These are phyloP conservation scores for Caenorhabditis briggsae DNA, from an alignment of 1,140 invertebrate species.

Conservation along the genomic window DNA sequence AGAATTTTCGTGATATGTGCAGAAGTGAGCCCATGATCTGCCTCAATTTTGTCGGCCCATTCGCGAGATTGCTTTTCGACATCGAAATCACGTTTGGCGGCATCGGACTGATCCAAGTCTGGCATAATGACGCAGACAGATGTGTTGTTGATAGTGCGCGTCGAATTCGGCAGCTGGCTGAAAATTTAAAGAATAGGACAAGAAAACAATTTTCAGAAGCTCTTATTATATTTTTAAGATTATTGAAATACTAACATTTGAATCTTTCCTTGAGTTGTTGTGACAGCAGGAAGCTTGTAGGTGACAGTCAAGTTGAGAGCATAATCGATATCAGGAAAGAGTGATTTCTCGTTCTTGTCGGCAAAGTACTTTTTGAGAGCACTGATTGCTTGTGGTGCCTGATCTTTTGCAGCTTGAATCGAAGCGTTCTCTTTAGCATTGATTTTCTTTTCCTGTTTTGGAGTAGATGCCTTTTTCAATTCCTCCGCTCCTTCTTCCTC, in stretches of 20 bases:
- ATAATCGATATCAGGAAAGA: constrained; percentile 68
- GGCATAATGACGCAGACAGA: constrained; percentile 66
- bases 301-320: constrained; percentile 57
- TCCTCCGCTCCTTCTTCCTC: constrained; percentile 16
- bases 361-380: constrained; percentile 62
- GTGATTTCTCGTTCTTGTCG: constrained; percentile 60
- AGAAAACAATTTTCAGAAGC: no score
- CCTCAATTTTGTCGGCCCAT: constrained; percentile 63
- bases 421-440: neutral
- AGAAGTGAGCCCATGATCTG: constrained; percentile 62
- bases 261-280: constrained; percentile 45
- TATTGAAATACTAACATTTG: constrained; percentile 58
- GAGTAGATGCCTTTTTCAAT: neutral
- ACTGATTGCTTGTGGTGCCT: constrained; percentile 43
- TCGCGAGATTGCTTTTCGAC: constrained; percentile 65
- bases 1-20: constrained; percentile 60
- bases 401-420: constrained; percentile 12
- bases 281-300: constrained; percentile 66
- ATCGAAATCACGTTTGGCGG: constrained; percentile 63
- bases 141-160: constrained; percentile 52
- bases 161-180: constrained; percentile 60
- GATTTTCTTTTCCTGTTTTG: neutral
- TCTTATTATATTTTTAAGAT: neutral
- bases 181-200: neutral
- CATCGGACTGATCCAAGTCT: constrained; percentile 64